Conservation (phyloP, 2,888 invertebrate genomes). For the Phlogophora meticulosa region DNA sequence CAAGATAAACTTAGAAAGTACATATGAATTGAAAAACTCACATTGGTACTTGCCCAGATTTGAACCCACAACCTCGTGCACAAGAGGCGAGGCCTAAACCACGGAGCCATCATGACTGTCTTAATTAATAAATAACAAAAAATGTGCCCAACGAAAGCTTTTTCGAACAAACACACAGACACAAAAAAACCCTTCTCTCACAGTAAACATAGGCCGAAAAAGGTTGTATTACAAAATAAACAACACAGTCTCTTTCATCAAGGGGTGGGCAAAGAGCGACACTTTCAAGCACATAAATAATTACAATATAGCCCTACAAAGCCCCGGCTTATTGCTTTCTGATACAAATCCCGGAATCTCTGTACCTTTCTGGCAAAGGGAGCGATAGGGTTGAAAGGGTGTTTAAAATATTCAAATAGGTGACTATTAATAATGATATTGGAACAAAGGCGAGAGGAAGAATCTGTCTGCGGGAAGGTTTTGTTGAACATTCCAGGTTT, state of each 20-base stretch:
- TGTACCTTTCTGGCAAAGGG: constrained; percentile 45
- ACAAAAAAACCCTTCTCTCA: neutral
- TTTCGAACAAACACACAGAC: neutral
- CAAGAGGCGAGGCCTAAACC: no score
- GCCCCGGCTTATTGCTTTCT: constrained; percentile 52
- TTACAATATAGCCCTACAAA: constrained; percentile 42
- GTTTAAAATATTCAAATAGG: constrained; percentile 61
- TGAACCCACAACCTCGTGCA: no score
- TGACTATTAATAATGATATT: constrained; percentile 58
- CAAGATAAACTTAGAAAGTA: no score
- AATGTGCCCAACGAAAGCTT: neutral
- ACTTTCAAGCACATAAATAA: constrained; percentile 55
- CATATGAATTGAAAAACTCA: no score
- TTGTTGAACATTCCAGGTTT: neutral
- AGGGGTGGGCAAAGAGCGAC: constrained; percentile 22
- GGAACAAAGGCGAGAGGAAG: constrained; percentile 35
- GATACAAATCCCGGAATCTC: constrained; percentile 56
- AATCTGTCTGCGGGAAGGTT: constrained; percentile 21
- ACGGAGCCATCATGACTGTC: no score
- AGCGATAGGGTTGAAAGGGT: constrained; percentile 44
- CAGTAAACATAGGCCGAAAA: constrained; percentile 10
- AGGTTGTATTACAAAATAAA: constrained; percentile 34
- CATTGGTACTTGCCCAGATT: no score
- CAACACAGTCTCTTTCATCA: constrained; percentile 26
- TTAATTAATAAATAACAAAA: no score